Conservation (phyloP, 2,888 invertebrate species). For the Rhamnusium bicolor region DNA sequence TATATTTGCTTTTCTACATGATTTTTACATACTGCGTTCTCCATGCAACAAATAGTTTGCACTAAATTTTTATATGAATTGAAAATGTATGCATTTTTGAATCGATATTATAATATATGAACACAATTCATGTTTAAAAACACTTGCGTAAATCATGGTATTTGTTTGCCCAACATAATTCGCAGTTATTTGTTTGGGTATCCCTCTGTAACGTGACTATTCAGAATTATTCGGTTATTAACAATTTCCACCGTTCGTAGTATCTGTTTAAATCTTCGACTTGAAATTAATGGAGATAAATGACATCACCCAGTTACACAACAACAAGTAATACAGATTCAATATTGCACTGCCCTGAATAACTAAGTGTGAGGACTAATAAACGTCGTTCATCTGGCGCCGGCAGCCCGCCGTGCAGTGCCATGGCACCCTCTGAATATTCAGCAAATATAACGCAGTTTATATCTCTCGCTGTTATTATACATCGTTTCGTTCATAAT, state of each 20-base stretch:
- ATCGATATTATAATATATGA: no score
- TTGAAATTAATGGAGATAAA: constrained; percentile 30
- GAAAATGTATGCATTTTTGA: no score
- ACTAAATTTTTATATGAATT: no score
- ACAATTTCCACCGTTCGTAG: not conserved
- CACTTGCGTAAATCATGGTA: no score
- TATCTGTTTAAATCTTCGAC: not conserved
- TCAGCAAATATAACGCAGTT: constrained; percentile 18
- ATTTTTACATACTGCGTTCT: no score
- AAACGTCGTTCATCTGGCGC: constrained; percentile 38
- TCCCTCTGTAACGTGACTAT: not conserved
- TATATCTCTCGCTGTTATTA: not conserved
- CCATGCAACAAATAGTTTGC: no score
- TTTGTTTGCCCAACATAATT: no score
- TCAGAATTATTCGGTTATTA: not conserved
- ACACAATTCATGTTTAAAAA: no score
- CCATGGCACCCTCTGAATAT: constrained; percentile 18
- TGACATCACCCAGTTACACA: constrained; percentile 18
- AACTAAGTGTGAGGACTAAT: constrained; percentile 22
- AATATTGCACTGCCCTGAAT: constrained; percentile 36
- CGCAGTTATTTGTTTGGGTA: not conserved
- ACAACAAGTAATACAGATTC: constrained; percentile 34
- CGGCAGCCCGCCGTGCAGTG: constrained; percentile 25
- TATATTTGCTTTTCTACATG: no score
- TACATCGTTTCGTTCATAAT: constrained; percentile 8